A percentile compares a stretch with the other conserved stretches of the same genome.
phyloP scores from a whole-genome alignment of 2,888 invertebrate species.

The Apocheima hispidaria region DNA sequence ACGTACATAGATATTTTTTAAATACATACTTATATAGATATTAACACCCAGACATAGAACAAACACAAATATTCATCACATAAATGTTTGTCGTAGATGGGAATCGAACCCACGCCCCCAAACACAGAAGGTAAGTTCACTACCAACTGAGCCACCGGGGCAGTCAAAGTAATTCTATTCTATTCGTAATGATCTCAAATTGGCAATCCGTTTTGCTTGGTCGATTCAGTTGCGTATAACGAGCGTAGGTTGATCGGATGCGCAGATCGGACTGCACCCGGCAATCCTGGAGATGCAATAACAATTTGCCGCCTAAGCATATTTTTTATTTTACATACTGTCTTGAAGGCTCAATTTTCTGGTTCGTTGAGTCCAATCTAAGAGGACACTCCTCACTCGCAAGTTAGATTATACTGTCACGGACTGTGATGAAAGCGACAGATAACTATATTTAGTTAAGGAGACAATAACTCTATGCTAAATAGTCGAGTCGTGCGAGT shows the following conservation, averaged over 20 bases:
- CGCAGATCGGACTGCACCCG: constrained; percentile 56
- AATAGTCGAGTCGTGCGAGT: constrained; percentile 56
- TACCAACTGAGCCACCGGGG: too few species aligned
- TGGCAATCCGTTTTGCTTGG: constrained; percentile 69
- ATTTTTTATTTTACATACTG: constrained; percentile 57
- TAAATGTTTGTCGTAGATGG: too few species aligned
- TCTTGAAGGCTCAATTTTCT: constrained; percentile 53
- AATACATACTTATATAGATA: too few species aligned
- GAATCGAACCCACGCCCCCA: too few species aligned
- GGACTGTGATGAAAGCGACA: constrained; percentile 51
- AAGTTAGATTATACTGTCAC: constrained; percentile 32
- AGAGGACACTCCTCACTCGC: constrained; percentile 40
- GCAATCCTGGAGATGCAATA: constrained; percentile 56
- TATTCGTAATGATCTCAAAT: constrained; percentile 66
- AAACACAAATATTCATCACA: too few species aligned
- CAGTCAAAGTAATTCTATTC: constrained; percentile 64
- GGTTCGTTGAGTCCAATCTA: constrained; percentile 49
- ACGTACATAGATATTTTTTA: too few species aligned
- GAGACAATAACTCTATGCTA: constrained; percentile 49
- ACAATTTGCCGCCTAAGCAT: constrained; percentile 67
- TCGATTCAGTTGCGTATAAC: constrained; percentile 66
- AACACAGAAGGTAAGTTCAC: too few species aligned
- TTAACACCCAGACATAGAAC: too few species aligned
- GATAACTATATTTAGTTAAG: constrained; percentile 43
- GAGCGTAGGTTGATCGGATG: constrained; percentile 64